Evolutionary conservation across 2,797 vertebrate genomes (phyloP), one percentile per base, ranked within the genome.

Genomic region (Tiaroga cobitis): DNA sequence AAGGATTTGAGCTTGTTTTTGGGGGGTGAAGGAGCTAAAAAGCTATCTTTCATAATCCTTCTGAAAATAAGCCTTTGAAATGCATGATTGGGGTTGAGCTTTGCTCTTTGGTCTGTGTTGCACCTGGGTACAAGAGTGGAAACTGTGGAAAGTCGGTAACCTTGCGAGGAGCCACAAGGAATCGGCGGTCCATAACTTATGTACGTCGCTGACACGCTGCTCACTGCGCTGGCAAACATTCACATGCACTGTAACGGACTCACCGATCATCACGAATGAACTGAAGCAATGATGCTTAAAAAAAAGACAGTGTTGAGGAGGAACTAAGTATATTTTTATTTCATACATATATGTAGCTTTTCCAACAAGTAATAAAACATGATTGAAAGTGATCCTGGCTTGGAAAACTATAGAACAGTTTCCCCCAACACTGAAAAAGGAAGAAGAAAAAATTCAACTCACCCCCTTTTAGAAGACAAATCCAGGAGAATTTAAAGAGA

Each of bases 41-140:
- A 95, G 95, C 95, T 94, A 95, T 95, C 95, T 94, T 95, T 95
- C 94, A 96, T 95, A 95, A 96, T 95, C 95, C 95, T 94, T 94
- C 94, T 94, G 95, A 95, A 95, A 94, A 93, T 92, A 92, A 93
- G 89, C 92, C 95, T 96, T 95, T 95, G 95, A 96, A 96, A 95
- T 94, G 94, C 94, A 91, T 91, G 94, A 93, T 94, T 91, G 89
- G 92, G 92, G 93, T 93, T 92, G 77, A 88, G 82, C 82, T 76
- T 81, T 82, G 68, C 41, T 61, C 82, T 51, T 63, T 89, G 56
- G 81, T 84, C 67, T 51, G 75, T 26, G 56, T 68, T 78, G 80
- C 87, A 89, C 88, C 89, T 90, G 87, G 86, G 84, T 24, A 82
- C 41, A 3, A 72, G 51, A 69, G 59, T 77, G 63, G 41, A 69